Base-by-base conservation (phyloP, 2,797 vertebrate species). In the Myotis pilosus region DNA sequence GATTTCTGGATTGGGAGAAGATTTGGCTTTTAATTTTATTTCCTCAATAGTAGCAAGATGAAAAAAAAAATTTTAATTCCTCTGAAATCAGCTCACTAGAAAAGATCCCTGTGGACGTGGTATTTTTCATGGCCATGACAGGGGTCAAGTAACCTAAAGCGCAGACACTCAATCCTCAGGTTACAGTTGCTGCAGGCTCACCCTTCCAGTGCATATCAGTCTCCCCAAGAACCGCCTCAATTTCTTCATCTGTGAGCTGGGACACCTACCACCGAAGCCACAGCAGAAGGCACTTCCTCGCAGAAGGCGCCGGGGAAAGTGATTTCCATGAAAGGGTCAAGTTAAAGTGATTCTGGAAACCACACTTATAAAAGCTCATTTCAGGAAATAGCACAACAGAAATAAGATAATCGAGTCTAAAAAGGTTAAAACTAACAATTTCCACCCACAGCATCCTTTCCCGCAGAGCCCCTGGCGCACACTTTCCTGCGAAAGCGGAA, bases 341-440 rank as follows among this genome's bases (percentile, higher is more conserved):
- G 38, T 68, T 94, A 89, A 94, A 94, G 89, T 55, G 91, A 72
- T 84, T 89, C 87, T 89, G 80, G 83, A 94, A 96, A 94, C 75
- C 87, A 87, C 80, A 89, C 62, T 93, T 71, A 44, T 86, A 89
- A 96, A 95, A 92, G 69, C 82, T 89, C 83, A 72, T 92, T 87
- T 95, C 84, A 55, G 81, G 84, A 96, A 95, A 93, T 92, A 72
- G 74, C 80, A 84, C 80, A 87, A 78, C 66, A 78, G 71, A 91
- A 93, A 78, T 69, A 84, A 96, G 84, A 95, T 55, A 80, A 89
- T 75, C 17, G 1, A 91, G 41, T 49, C 30, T 28, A 91, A 38
- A 89, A 96, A 94, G 90, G 75, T 91, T 92, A 87, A 94, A 96
- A 96, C 80, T 91, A 87, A 93, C 89, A 78, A 53, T 71, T 91